Evolutionary conservation across 2,797 vertebrate species (phyloP), one percentile per base, ranked within the genome.

Genomic region (Pantherophis vulpinus): DNA sequence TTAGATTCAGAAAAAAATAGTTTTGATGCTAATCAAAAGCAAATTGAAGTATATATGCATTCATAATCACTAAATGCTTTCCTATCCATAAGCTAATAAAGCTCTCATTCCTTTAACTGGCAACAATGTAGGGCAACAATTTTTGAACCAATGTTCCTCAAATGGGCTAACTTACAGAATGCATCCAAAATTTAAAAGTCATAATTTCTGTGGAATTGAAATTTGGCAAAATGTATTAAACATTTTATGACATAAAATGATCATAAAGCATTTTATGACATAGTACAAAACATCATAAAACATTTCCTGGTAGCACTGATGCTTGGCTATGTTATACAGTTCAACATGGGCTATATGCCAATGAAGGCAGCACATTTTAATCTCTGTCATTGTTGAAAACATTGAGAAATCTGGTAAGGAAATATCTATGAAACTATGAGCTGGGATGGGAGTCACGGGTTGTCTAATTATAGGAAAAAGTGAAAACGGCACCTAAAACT

Each of bases 391-490:
- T 32, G 66, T 18, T 18, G 14, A 70, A 70, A 32, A 70, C n/a
- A 70, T 70, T 70, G 66, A 70, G n/a, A 32, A 70, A 70, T 32
- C 66, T 32, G 66, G 66, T 70, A 70, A 70, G 66, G 14, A 70
- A 70, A 70, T 70, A 16, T 66, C 13, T 66, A 66, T 32, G n/a
- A 70, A 70, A 70, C n/a, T 70, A 70, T 70, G 6, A 70, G n/a
- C 66, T 1, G 2, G 12, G 1, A 5, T 29, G 10, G 12, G 4
- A 14, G 2, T 70, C 61, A 18, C 14, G 0, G 16, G 5, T 70
- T 32, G 66, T 32, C n/a, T 18, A 70, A 16, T 87, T 23, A 51
- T 51, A 37, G 55, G 25, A 63, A 92, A 95, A 92, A 66, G 37
- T 86, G 59, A 86, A 51, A 96, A 61, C 1, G 93, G 60, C 37